Evolutionary conservation across 2,113 vertebrate genomes (phyloP).

Genomic region (Crypturellus undulatus): DNA sequence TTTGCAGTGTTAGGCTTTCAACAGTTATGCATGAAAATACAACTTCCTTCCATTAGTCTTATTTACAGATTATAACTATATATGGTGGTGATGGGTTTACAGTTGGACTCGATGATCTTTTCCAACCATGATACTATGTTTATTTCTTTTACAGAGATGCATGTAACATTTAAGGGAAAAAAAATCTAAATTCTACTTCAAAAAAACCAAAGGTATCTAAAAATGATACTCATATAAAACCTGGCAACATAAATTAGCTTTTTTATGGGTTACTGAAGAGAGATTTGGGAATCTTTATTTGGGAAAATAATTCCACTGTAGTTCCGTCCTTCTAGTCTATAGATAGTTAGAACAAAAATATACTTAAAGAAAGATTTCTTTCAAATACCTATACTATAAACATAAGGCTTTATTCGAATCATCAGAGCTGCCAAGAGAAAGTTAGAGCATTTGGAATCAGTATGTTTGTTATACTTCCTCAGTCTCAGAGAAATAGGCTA

Average conservation of each 20-base stretch:
- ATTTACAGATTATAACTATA: neutral
- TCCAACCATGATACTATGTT: too few species aligned
- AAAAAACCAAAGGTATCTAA: neutral
- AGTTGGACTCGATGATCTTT: too few species aligned
- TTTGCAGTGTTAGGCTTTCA: neutral
- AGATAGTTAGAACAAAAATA: accelerated
- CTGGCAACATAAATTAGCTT: neutral
- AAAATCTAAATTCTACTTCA: neutral
- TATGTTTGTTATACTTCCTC: neutral
- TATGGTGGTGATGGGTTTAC: neutral
- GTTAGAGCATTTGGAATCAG: neutral
- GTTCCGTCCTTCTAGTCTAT: neutral
- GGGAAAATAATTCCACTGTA: neutral
- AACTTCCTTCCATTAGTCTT: neutral
- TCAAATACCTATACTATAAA: neutral
- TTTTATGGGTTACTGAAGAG: neutral
- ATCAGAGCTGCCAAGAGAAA: neutral
- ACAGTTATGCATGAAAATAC: neutral
- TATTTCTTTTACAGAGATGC: neutral
- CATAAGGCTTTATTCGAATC: neutral
- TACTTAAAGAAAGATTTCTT: neutral
- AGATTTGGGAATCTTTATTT: neutral
- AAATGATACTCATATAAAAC: neutral
- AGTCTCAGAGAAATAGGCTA: neutral
- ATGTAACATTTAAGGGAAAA: neutral